A percentile compares a stretch with the other conserved stretches of the same genome.
Evolutionary conservation across 2,888 invertebrate genomes (phyloP).

Genomic region (Chorisops tibialis): DNA sequence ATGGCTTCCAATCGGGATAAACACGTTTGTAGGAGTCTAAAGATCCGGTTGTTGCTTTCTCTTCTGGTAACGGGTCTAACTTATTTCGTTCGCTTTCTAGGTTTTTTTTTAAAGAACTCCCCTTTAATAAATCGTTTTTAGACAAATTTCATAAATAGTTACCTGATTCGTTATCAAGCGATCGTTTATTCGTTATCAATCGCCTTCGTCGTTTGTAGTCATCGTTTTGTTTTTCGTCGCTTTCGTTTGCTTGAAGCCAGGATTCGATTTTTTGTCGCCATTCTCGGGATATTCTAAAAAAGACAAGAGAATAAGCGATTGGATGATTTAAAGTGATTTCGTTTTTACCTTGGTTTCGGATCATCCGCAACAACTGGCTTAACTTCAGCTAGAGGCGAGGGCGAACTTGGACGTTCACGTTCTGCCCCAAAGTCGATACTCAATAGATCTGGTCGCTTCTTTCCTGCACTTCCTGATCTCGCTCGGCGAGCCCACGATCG

Average conservation of each 20-base stretch:
- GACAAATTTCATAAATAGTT: conserved; percentile 28
- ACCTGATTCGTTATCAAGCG: conserved; percentile 85
- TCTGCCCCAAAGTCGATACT: conserved; percentile 70
- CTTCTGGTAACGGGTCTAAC: conserved; percentile 74
- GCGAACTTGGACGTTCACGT: conserved; percentile 69
- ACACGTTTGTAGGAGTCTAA: conserved; percentile 59
- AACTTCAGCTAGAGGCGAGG: conserved; percentile 60
- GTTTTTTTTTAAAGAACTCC: neutral
- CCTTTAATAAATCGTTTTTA: neutral
- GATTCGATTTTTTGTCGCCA: conserved; percentile 90
- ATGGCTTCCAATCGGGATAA: conserved; percentile 78
- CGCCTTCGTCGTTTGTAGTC: conserved; percentile 65
- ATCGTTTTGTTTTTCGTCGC: conserved; percentile 70
- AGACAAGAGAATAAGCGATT: neutral
- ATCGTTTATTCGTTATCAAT: conserved; percentile 68
- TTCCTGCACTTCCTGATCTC: conserved; percentile 62
- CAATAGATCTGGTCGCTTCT: conserved; percentile 75
- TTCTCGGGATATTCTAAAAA: conserved; percentile 59
- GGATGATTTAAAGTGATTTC: no score
- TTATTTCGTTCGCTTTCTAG: conserved; percentile 54
- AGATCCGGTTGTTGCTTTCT: conserved; percentile 53
- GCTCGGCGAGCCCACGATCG: conserved; percentile 85
- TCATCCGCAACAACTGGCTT: conserved; percentile 56
- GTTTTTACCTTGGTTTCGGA: conserved; percentile 57
- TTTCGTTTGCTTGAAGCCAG: conserved; percentile 84